phyloP scores from a whole-genome alignment of 2,113 vertebrate genomes.

The Aspiorhynchus laticeps region DNA sequence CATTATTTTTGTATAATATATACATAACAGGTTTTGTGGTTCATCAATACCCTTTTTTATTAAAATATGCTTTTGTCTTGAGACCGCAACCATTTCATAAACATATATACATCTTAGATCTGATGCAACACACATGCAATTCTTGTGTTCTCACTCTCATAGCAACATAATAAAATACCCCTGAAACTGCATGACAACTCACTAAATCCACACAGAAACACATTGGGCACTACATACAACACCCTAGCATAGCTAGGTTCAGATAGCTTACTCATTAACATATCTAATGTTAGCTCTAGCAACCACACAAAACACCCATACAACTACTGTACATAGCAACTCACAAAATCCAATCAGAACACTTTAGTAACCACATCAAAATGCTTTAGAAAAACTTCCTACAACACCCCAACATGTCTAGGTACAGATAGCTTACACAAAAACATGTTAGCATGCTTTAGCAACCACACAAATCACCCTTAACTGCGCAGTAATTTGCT shows the following conservation, averaged over 20 bases:
- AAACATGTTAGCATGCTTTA: not conserved
- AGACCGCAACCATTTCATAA: not conserved
- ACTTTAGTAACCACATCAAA: not conserved
- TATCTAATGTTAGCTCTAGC: not conserved
- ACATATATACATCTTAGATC: not conserved
- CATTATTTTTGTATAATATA: not conserved
- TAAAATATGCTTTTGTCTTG: not conserved
- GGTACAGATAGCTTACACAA: not conserved
- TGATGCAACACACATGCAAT: constrained; percentile 10
- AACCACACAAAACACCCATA: not conserved
- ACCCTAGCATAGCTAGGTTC: not conserved
- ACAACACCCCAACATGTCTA: not conserved
- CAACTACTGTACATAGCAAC: not conserved
- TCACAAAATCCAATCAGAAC: not conserved
- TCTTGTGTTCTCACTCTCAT: not conserved
- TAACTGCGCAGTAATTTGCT: not conserved
- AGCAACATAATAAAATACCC: not conserved
- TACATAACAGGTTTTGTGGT: not conserved
- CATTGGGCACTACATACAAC: not conserved
- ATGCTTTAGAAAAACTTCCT: not conserved
- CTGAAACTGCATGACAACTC: not conserved
- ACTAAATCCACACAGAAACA: not conserved
- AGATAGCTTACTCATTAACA: not conserved
- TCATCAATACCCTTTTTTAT: not conserved
- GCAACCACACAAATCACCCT: not conserved